phyloP scores from a whole-genome alignment of 2,888 invertebrate species.

The Conops quadrifasciatus region DNA sequence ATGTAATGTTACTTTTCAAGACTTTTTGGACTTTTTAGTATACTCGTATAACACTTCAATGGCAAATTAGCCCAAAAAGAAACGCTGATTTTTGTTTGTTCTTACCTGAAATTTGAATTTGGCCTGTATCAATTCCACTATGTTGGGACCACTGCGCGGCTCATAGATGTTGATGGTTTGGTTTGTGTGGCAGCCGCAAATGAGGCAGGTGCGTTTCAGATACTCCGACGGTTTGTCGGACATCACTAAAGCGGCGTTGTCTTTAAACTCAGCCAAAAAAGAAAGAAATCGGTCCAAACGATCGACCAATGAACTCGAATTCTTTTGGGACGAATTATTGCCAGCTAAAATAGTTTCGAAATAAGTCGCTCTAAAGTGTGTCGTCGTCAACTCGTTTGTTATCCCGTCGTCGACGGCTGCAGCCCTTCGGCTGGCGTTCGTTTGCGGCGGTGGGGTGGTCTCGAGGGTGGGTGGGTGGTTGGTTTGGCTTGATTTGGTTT shows the following conservation, averaged over 20 bases:
- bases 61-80: too few species aligned
- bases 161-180: conserved; percentile 65
- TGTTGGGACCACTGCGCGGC: conserved; percentile 64
- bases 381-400: conserved; percentile 17
- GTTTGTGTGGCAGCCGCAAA: conserved; percentile 64
- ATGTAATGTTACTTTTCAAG: too few species aligned
- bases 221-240: conserved; percentile 57
- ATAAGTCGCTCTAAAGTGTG: conserved; percentile 3
- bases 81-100: background rate
- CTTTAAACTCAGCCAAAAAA: too few species aligned
- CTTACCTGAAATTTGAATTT: conserved; percentile 66
- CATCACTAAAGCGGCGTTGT: conserved; percentile 46
- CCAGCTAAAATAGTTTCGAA: background rate
- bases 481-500: conserved; percentile 27
- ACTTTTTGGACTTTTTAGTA: background rate
- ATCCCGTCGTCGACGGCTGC: background rate
- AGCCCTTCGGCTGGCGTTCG: background rate
- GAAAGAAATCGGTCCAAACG: too few species aligned
- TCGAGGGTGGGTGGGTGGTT: conserved; percentile 32
- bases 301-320: too few species aligned
- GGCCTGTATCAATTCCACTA: conserved; percentile 63
- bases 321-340: too few species aligned
- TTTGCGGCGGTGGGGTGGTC: conserved; percentile 15
- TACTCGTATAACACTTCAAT: too few species aligned
- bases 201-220: conserved; percentile 64